Evolutionary conservation across 2,888 invertebrate genomes (phyloP), one percentile per base, ranked within the genome.

Genomic region (Zele albiditarsus): DNA sequence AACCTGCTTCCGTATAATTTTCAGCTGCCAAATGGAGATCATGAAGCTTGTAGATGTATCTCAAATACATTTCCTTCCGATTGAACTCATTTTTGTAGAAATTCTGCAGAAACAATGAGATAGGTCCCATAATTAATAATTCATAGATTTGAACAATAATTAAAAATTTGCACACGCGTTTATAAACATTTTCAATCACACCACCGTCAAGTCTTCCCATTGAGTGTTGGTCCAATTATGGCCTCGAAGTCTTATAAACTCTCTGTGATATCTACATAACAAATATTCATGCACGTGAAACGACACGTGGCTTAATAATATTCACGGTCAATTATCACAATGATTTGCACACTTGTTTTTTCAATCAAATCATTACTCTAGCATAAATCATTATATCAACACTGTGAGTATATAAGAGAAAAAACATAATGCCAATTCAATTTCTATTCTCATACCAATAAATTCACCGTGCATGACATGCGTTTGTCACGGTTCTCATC

Each of bases 71-170:
- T 90, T 98, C 97, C 84, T 97, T 96, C 28, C 97, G 93, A 85
- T 98, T 97, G 81, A 97, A 97, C 90, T 98, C 97, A 87, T 96
- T 97, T 89, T 97, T 97, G 91, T 98, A 98, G 89, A 98, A 98
- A 86, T 98, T 97, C 95, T 96, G 91, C 42, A 85, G 20, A 71
- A 75, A 75, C 25, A 71, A 46, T 16, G 71, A 67, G 20, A 75
- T 71, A 60, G 75, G 33, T n/a, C 83, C 82, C 84, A 86, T 83
- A 31, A 66, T 71, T 58, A 49, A 10, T 46, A 8, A 67, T 6
- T 31, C 4, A 16, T 27, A 46, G 53, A 20, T 20, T n/a, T n/a
- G 5, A 20, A 20, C 0, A 53, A 20, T 20, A 20, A 53, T 20
- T n/a, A 60, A 23, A 2, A 63, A 65, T 8, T 38, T 25, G 25